phyloP scores from a whole-genome alignment of 2,797 vertebrate genomes.

The Myoxocephalus aenaeus region DNA sequence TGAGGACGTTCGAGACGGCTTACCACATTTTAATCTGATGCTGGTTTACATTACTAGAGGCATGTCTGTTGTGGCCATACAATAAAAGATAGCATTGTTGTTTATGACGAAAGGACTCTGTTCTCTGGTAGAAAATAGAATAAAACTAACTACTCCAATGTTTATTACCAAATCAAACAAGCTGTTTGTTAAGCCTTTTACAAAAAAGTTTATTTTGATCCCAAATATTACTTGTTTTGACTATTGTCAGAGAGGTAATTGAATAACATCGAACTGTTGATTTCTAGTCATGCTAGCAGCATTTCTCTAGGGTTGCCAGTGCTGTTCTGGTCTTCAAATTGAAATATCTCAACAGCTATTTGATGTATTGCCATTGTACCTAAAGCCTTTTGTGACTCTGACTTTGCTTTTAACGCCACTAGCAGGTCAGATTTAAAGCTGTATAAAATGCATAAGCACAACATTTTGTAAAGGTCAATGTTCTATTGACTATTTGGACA shows the following conservation, averaged over 20 bases:
- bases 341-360: background rate
- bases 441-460: background rate
- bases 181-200: background rate
- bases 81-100: background rate
- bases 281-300: background rate
- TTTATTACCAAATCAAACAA: background rate
- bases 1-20: background rate
- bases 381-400: background rate
- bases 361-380: background rate
- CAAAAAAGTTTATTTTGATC: background rate
- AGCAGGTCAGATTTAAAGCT: background rate
- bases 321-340: background rate
- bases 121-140: background rate
- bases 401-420: background rate
- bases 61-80: background rate
- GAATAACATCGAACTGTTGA: background rate
- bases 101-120: background rate
- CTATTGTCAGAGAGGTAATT: background rate
- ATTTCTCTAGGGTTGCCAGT: background rate
- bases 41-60: background rate
- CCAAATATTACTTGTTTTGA: background rate
- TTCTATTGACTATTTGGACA: background rate
- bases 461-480: no score
- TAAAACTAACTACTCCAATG: background rate
- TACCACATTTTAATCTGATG: conserved; percentile 13